Evolutionary conservation across 2,888 invertebrate species (phyloP), one percentile per base, ranked within the genome.

Genomic region (Isoperla grammatica): DNA sequence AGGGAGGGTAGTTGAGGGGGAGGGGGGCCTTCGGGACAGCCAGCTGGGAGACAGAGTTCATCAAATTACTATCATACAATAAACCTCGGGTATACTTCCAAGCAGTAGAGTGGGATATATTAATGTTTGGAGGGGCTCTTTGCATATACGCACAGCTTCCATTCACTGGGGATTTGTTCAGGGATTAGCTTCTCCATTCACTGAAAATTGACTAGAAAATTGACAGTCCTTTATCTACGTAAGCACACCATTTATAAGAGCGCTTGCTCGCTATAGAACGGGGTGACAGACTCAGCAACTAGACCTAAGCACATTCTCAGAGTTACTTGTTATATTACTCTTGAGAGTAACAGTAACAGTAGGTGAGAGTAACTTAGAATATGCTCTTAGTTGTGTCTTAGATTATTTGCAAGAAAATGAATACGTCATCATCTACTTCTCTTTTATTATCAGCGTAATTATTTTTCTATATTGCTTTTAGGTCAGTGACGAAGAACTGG

Each of bases 141-240:
- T 62, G 57, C 61, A 57, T 56, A 54, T 46, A 48, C 53, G 46
- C 58, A 54, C 57, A 56, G 63, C 54, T 45, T 61, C 60, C 60
- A 58, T 61, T 59, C 63, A 60, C 61, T 43, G 39, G 57, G 63
- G 61, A 56, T 62, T 63, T 64, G 60, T 60, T 45, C 60, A 62
- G 60, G 69, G 69, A 70, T 70, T 69, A 69, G 66, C 68, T 65
- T 62, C 60, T 66, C 65, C 64, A 66, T 71, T 71, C 70, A 70
- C 71, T 73, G 71, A 72, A 72, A 73, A 73, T 74, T 72, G 74
- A 72, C 72, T 73, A 73, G 73, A 73, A 73, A 74, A 74, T 73
- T 71, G 70, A 71, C 64, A 64, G 64, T 40, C 60, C 53, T 53
- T 53, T 53, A 53, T 53, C 53, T 53, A n/a, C n/a, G 20, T 53